A percentile compares a stretch with the other conserved stretches of the same genome.
Conservation (phyloP, 2,888 invertebrate species). For the Torymus tubicola region DNA sequence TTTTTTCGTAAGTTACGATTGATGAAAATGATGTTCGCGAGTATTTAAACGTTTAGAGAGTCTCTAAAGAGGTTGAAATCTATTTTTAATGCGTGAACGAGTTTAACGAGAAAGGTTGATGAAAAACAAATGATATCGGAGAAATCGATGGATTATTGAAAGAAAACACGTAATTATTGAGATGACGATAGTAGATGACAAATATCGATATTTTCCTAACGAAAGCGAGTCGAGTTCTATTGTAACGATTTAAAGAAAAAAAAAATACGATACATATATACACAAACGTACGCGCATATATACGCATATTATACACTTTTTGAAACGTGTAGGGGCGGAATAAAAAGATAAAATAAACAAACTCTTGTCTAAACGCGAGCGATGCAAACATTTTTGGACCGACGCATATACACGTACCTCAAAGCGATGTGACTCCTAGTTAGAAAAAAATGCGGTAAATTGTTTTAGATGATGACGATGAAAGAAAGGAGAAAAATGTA, state of each 20-base stretch:
- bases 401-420: constrained; percentile 74
- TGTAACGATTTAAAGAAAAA: constrained; percentile 49
- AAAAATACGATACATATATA: constrained; percentile 49
- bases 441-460: constrained; percentile 61
- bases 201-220: constrained; percentile 60
- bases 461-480: constrained; percentile 57
- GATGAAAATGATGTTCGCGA: constrained; percentile 37
- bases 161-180: constrained; percentile 55
- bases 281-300: constrained; percentile 48
- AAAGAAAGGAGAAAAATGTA: constrained; percentile 55
- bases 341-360: constrained; percentile 32
- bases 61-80: constrained; percentile 73
- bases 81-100: constrained; percentile 74
- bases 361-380: constrained; percentile 58
- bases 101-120: constrained; percentile 63
- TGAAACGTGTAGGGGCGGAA: constrained; percentile 2
- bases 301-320: constrained; percentile 51
- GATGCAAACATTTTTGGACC: constrained; percentile 65
- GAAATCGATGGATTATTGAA: constrained; percentile 48
- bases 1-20: constrained; percentile 22
- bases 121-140: constrained; percentile 54
- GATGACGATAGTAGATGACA: constrained; percentile 58
- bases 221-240: constrained; percentile 54
- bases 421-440: constrained; percentile 74
- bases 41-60: constrained; percentile 55